Conservation (phyloP, 2,888 invertebrate species). For the Xanthorhoe designata region DNA sequence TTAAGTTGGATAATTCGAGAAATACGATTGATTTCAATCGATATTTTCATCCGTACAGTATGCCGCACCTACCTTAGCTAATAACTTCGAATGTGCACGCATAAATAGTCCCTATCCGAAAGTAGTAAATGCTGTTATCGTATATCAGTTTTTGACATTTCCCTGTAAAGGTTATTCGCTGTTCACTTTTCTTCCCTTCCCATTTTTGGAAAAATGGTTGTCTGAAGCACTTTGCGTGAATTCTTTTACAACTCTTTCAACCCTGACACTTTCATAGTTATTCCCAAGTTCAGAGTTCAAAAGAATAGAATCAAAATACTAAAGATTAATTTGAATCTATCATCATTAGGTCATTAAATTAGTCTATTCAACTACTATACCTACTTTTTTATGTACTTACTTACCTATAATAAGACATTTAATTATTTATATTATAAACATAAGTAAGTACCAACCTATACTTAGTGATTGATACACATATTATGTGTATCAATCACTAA, state of each 20-base stretch:
- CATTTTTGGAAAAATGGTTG: constrained; percentile 21
- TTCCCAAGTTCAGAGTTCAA: background rate
- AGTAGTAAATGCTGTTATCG: constrained; percentile 27
- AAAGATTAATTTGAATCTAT: too few species aligned
- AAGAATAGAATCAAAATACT: too few species aligned
- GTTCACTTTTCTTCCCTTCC: constrained; percentile 24
- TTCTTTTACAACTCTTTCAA: background rate
- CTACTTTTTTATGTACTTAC: too few species aligned
- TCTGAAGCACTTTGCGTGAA: background rate
- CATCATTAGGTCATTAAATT: too few species aligned
- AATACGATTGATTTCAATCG: constrained; percentile 40
- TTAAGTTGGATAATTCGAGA: constrained; percentile 20
- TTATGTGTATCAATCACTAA: too few species aligned
- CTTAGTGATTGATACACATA: too few species aligned
- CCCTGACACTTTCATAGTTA: background rate
- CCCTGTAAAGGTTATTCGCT: constrained; percentile 14
- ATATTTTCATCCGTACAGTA: constrained; percentile 36
- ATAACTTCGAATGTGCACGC: constrained; percentile 31
- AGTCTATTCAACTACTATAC: too few species aligned
- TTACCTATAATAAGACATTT: too few species aligned
- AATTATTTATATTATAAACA: too few species aligned
- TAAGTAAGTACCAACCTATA: too few species aligned
- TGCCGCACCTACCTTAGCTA: constrained; percentile 41
- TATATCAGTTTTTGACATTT: constrained; percentile 32
- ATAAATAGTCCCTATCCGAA: constrained; percentile 17